phyloP scores from a whole-genome alignment of 2,113 vertebrate species.

The Paradoxurus hermaphroditus region DNA sequence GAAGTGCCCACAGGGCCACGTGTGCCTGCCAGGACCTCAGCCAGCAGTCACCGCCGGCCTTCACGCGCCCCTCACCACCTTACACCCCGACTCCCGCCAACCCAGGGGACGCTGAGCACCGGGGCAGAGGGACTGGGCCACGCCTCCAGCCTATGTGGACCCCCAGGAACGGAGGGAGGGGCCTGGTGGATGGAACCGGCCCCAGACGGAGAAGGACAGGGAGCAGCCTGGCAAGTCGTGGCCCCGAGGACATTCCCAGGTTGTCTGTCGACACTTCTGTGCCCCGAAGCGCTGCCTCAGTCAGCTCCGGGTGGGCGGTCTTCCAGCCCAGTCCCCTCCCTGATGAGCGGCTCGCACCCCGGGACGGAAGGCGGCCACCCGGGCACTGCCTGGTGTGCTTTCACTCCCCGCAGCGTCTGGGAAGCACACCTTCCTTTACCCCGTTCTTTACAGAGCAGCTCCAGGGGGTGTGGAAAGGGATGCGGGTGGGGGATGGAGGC shows the following conservation, averaged over 20 bases:
- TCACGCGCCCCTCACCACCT: not conserved
- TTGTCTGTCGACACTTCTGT: not conserved
- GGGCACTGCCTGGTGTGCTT: not conserved
- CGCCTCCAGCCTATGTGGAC: not conserved
- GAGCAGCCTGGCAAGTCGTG: not conserved
- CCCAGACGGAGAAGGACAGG: not conserved
- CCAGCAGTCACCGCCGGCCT: not conserved
- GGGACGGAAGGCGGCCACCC: not conserved
- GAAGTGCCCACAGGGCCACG: not conserved
- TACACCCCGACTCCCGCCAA: not conserved
- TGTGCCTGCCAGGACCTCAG: too few relatives aligned
- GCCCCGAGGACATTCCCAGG: not conserved
- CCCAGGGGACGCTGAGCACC: too few relatives aligned
- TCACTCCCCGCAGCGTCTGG: not conserved
- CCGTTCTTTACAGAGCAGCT: not conserved
- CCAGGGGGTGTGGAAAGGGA: fast-evolving
- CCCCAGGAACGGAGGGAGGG: not conserved
- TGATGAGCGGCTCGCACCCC: not conserved
- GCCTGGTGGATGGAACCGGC: fast-evolving
- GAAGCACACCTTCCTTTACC: not conserved
- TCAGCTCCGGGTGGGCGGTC: not conserved
- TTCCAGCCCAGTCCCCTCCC: not conserved
- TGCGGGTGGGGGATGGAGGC: not conserved
- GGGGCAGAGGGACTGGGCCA: not conserved
- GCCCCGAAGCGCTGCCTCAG: not conserved